Evolutionary conservation across 1,140 invertebrate species (phyloP).

Genomic region (Acyrthosiphon pisum): DNA sequence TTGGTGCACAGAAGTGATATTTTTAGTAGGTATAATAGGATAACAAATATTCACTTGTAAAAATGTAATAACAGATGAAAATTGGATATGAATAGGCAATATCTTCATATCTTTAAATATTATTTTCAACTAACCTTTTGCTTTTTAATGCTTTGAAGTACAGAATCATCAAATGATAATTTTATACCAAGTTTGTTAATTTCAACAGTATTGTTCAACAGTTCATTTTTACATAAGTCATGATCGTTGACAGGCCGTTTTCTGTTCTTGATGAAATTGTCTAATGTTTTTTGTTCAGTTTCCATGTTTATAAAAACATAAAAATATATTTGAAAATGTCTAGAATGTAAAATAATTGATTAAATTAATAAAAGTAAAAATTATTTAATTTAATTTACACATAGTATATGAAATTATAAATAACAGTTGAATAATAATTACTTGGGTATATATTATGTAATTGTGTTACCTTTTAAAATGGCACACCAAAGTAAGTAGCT

Average conservation of each 20-base stretch:
- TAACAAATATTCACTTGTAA: background rate
- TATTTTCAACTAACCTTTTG: conserved; percentile 32
- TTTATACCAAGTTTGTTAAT: conserved; percentile 24
- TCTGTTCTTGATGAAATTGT: conserved; percentile 19
- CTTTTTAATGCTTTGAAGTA: background rate
- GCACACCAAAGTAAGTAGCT: background rate
- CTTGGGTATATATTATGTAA: background rate
- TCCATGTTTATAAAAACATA: background rate
- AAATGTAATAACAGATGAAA: too few relatives aligned
- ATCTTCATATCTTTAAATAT: background rate
- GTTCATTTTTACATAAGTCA: background rate
- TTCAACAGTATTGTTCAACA: background rate
- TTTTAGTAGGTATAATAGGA: background rate
- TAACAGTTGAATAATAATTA: background rate
- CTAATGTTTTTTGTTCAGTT: background rate
- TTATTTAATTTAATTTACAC: background rate
- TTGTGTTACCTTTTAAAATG: background rate
- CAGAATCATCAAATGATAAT: conserved; percentile 36
- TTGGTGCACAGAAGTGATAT: background rate
- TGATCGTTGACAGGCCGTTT: background rate
- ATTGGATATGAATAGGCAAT: background rate
- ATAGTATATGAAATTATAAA: background rate
- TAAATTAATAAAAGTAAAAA: background rate
- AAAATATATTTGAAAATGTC: background rate
- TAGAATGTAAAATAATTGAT: background rate